A percentile compares a stretch with the other conserved stretches of the same genome.
These are phyloP conservation scores for Tinea pellionella DNA, from an alignment of 2,888 invertebrate genomes.

Conservation along the genomic window DNA sequence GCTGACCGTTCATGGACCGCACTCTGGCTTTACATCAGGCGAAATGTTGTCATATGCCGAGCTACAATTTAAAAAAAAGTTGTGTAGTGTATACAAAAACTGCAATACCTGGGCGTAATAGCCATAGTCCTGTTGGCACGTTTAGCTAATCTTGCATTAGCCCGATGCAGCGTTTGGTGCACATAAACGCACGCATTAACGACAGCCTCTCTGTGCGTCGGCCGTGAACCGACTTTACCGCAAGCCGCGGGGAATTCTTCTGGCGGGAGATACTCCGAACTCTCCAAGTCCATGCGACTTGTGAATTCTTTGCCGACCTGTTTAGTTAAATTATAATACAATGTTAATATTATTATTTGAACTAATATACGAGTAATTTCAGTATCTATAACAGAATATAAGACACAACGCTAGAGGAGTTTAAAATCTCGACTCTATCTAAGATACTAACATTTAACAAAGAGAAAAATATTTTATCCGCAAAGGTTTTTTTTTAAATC, in stretches of 20 bases:
- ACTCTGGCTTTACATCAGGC: not conserved
- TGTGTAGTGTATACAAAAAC: too few relatives aligned
- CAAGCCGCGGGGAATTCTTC: slow-evolving; percentile 93
- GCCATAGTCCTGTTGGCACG: slow-evolving; percentile 96
- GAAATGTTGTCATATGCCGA: not conserved
- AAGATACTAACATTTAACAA: too few relatives aligned
- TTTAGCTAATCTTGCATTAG: slow-evolving; percentile 90
- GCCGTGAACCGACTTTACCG: slow-evolving; percentile 77
- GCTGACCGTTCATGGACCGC: not conserved
- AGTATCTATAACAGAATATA: too few relatives aligned
- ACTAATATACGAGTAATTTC: not conserved
- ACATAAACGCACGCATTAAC: slow-evolving; percentile 98
- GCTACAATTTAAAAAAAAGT: not conserved
- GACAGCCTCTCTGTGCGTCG: slow-evolving; percentile 94
- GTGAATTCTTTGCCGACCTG: slow-evolving; percentile 96
- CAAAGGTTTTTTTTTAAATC: too few relatives aligned
- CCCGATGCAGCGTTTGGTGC: slow-evolving; percentile 96
- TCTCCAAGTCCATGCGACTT: slow-evolving; percentile 92
- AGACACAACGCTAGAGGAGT: too few relatives aligned
- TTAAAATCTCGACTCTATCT: too few relatives aligned
- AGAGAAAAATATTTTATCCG: too few relatives aligned
- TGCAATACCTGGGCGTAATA: slow-evolving; percentile 87
- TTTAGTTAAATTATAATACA: not conserved
- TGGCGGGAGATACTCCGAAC: slow-evolving; percentile 85
- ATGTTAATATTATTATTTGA: not conserved